Evolutionary conservation across 2,888 invertebrate species (phyloP).

Genomic region (Hipparchia semele): DNA sequence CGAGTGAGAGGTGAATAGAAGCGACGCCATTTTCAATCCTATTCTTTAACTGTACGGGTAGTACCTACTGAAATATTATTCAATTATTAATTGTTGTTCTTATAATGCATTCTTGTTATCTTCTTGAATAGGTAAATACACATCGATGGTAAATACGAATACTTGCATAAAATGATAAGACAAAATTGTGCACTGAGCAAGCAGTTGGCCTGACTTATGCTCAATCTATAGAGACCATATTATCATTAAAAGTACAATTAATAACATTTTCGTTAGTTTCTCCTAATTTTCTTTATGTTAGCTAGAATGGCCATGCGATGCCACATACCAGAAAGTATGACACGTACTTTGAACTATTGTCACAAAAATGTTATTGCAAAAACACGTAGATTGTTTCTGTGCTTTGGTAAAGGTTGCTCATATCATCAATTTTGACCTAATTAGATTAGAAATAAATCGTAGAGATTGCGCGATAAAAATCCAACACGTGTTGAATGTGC

Average conservation of each 20-base stretch:
- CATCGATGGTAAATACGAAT: not conserved
- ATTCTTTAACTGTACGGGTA: too few relatives aligned
- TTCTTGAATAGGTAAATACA: constrained; percentile 16
- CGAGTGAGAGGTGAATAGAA: too few relatives aligned
- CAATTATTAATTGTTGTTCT: not conserved
- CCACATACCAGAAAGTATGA: not conserved
- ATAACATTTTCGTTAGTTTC: too few relatives aligned
- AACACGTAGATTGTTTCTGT: not conserved
- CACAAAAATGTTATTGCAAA: not conserved
- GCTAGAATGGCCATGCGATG: too few relatives aligned
- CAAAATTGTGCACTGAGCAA: constrained; percentile 5
- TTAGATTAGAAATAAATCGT: constrained; percentile 8
- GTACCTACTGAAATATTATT: not conserved
- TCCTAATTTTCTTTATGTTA: too few relatives aligned
- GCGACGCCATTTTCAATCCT: too few relatives aligned
- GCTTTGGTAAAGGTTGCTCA: constrained; percentile 1
- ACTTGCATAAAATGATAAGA: constrained; percentile 13
- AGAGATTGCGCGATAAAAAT: not conserved
- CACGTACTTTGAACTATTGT: too few relatives aligned
- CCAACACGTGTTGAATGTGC: not conserved
- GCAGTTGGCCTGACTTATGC: not conserved
- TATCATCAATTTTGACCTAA: not conserved
- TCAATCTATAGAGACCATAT: too few relatives aligned
- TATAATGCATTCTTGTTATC: constrained; percentile 1
- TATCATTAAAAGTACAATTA: too few relatives aligned